These are phyloP conservation scores for Drosophila helvetica DNA, from an alignment of 2,888 invertebrate species.

Conservation along the genomic window DNA sequence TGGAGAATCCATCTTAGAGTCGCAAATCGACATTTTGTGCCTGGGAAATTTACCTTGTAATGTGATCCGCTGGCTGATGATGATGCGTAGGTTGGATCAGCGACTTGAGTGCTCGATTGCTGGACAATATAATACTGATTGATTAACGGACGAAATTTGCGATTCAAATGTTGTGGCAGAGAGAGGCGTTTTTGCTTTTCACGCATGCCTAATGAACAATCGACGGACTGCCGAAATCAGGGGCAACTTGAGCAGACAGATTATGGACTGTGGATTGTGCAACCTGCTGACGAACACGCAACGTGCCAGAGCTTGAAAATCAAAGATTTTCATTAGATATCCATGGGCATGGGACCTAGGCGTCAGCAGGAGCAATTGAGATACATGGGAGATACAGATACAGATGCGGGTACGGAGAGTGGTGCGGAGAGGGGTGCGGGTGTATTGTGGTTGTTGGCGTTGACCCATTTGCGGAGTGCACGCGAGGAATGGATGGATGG, in stretches of 20 bases:
- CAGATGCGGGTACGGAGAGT: neutral
- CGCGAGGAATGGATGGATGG: conserved; percentile 57
- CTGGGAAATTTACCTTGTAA: conserved; percentile 15
- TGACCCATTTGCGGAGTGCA: conserved; percentile 75
- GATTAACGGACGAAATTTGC: conserved; percentile 44
- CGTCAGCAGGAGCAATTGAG: conserved; percentile 56
- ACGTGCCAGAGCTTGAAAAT: conserved; percentile 69
- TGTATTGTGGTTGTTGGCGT: conserved; percentile 49
- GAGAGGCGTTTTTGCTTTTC: conserved; percentile 31
- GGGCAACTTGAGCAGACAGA: conserved; percentile 47
- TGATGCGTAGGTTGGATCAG: conserved; percentile 21
- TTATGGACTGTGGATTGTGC: conserved; percentile 62
- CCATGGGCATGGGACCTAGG: conserved; percentile 11
- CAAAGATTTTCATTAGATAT: conserved; percentile 64
- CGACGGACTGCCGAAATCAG: conserved; percentile 38
- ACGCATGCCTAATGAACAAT: conserved; percentile 44
- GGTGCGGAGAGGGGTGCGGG: too few species aligned
- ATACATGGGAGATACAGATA: conserved; percentile 49
- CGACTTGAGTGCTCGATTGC: conserved; percentile 10
- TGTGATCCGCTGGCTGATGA: conserved; percentile 11
- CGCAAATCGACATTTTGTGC: neutral
- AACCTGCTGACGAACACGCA: conserved; percentile 57
- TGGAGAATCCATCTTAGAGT: neutral
- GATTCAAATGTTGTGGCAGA: conserved; percentile 34
- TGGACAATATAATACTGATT: conserved; percentile 42